Evolutionary conservation across 2,888 invertebrate genomes (phyloP).

Genomic region (Drosophila demipolita): DNA sequence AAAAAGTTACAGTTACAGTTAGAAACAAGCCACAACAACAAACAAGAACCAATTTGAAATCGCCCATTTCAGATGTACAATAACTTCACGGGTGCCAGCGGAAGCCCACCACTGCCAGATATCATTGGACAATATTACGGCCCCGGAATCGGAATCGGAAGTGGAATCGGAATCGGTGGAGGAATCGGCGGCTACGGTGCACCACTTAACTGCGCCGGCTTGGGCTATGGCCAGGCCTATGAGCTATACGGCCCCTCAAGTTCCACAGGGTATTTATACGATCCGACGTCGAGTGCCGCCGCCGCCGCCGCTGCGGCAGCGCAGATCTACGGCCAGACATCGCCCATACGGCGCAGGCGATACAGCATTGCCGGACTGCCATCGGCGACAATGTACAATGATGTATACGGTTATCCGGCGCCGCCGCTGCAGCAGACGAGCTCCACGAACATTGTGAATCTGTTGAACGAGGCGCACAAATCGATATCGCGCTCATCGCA

Average conservation of each 20-base stretch:
- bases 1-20: conserved; percentile 60
- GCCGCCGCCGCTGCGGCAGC: conserved; percentile 63
- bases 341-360: conserved; percentile 83
- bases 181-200: conserved; percentile 38
- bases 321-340: conserved; percentile 71
- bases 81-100: conserved; percentile 83
- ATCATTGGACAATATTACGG: conserved; percentile 84
- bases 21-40: conserved; percentile 47
- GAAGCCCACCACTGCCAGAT: conserved; percentile 85
- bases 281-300: conserved; percentile 64
- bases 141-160: conserved; percentile 14
- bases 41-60: conserved; percentile 81
- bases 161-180: conserved; percentile 22
- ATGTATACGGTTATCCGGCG: conserved; percentile 83
- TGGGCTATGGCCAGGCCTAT: conserved; percentile 60
- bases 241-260: conserved; percentile 82
- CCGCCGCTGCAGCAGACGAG: conserved; percentile 81
- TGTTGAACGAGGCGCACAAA: conserved; percentile 85
- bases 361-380: conserved; percentile 85
- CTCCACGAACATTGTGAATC: conserved; percentile 84
- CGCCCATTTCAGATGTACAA: conserved; percentile 86
- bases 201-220: conserved; percentile 32
- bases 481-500: conserved; percentile 85
- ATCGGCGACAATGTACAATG: conserved; percentile 84
- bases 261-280: conserved; percentile 79